Conservation (phyloP, 2,888 invertebrate genomes). For the Octonoba sinensis region DNA sequence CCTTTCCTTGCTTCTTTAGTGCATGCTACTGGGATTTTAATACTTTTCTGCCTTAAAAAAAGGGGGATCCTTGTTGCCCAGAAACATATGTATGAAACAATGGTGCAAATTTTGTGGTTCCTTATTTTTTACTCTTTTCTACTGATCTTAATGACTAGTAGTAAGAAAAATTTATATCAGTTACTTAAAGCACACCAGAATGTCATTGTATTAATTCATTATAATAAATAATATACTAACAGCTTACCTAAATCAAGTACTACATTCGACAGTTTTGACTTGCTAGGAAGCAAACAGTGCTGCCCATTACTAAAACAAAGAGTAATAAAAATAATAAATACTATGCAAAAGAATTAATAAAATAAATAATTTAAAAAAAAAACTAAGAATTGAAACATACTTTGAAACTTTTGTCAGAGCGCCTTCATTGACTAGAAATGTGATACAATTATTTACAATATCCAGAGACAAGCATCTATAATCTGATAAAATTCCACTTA, state of each 20-base stretch:
- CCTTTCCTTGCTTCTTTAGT: too few species aligned
- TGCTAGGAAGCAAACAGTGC: constrained; percentile 9
- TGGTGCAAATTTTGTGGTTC: too few species aligned
- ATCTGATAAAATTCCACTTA: constrained; percentile 28
- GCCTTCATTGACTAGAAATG: constrained; percentile 45
- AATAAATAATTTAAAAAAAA: background rate
- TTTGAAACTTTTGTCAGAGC: constrained; percentile 27
- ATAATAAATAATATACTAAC: background rate
- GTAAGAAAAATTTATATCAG: too few species aligned
- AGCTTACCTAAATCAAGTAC: constrained; percentile 43
- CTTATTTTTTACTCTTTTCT: too few species aligned
- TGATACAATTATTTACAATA: constrained; percentile 51
- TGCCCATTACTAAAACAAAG: constrained; percentile 13
- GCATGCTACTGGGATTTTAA: too few species aligned
- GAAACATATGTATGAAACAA: too few species aligned
- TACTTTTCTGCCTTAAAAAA: too few species aligned
- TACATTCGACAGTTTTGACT: constrained; percentile 28
- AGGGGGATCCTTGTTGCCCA: too few species aligned
- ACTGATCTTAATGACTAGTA: too few species aligned
- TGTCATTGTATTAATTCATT: too few species aligned
- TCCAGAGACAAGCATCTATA: constrained; percentile 55
- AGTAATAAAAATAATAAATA: background rate
- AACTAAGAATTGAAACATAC: constrained; percentile 17
- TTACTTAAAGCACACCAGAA: too few species aligned
- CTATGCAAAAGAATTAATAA: too few species aligned